Base-by-base conservation (phyloP, 2,888 invertebrate genomes). In the Lycophotia porphyrea region DNA sequence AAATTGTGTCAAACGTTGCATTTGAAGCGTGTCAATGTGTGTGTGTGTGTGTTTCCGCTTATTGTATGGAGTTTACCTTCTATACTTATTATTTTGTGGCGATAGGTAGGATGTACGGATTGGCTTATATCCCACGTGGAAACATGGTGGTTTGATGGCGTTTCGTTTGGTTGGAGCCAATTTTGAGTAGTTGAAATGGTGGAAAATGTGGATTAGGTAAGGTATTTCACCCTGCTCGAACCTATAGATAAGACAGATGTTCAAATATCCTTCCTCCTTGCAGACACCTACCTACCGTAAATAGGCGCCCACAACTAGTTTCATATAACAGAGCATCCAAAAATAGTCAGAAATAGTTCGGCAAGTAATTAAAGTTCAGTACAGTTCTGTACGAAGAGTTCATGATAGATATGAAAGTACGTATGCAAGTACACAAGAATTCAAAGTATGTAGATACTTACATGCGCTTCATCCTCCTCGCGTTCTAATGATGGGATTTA, bases 101-200 rank as follows among this genome's bases (percentile, higher is more conserved):
- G 8, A 61, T 93, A 91, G 91, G 91, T 91, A 90, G 84, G 88
- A 84, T 91, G 89, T 85, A 88, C 84, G 88, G 84, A 87, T 89
- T 82, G 67, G 87, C 88, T 88, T 89, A 84, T 89, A 91, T 89
- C 89, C 89, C 84, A 87, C 81, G 77, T 88, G 88, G 87, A 90
- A 90, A 88, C 90, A 84, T 89, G 83, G 81, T 80, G 49, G 78
- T 71, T 82, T 67, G 63, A 80, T 75, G 75, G 36, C 27, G 36
- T 68, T 77, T 47, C 67, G 60, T 58, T 71, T 74, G 55, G 71
- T 69, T 66, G 70, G 64, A 61, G 58, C 31, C 64, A 44, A 52
- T 67, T 85, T 77, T 70, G 36, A 64, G 63, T 39, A 36, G 61
- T 71, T n/a, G 70, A 71, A 81, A 65, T 49, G 24, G 44, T 47